phyloP scores from a whole-genome alignment of 1,140 invertebrate species.

The Harpegnathos saltator region DNA sequence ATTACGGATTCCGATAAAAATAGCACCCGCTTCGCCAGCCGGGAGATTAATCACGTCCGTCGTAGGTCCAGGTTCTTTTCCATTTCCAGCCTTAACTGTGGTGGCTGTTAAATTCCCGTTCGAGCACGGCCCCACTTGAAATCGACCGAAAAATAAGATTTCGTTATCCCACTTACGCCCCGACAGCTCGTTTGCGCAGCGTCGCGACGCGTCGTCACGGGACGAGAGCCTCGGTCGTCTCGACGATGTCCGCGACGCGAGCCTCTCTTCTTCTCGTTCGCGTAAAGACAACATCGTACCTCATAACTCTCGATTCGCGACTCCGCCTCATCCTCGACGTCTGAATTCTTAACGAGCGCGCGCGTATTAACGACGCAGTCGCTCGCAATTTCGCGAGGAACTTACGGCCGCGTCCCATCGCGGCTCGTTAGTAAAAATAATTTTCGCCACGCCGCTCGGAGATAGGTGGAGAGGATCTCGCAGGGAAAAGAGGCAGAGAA shows the following conservation, averaged over 20 bases:
- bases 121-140: slow-evolving; percentile 36
- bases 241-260: too few species aligned
- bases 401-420: slow-evolving; percentile 70
- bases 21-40: not conserved
- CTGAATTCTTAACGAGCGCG: slow-evolving; percentile 71
- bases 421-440: slow-evolving; percentile 77
- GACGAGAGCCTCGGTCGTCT: not conserved
- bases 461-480: not conserved
- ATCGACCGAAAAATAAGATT: slow-evolving; percentile 61
- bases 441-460: slow-evolving; percentile 29
- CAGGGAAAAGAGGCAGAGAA: not conserved
- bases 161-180: slow-evolving; percentile 45
- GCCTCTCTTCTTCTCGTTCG: not conserved
- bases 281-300: slow-evolving; percentile 51
- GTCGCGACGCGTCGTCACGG: slow-evolving; percentile 21
- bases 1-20: not conserved
- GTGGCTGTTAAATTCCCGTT: slow-evolving; percentile 45
- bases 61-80: slow-evolving; percentile 16
- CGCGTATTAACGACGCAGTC: slow-evolving; percentile 67
- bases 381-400: slow-evolving; percentile 71
- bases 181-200: slow-evolving; percentile 19
- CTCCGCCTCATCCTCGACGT: slow-evolving; percentile 20
- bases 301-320: slow-evolving; percentile 67
- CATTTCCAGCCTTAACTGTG: slow-evolving; percentile 27
- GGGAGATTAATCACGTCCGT: slow-evolving; percentile 28